A percentile compares a stretch with the other conserved stretches of the same genome.
Evolutionary conservation across 2,113 vertebrate species (phyloP).

Genomic region (Psittacula cyanocephala): DNA sequence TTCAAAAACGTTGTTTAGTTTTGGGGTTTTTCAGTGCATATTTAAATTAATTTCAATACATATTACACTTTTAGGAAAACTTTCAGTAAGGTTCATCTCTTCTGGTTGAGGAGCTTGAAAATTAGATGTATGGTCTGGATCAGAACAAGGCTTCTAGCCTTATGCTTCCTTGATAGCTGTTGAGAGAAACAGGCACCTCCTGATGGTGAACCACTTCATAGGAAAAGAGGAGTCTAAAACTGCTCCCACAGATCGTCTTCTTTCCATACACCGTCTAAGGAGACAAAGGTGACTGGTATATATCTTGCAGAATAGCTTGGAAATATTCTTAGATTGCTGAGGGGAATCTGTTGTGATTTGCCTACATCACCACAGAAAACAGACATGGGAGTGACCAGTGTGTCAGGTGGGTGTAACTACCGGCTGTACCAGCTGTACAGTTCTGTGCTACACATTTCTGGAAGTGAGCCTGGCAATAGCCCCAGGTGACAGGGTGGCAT

Average conservation of each 20-base stretch:
- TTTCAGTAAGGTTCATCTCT: neutral
- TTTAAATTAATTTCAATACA: neutral
- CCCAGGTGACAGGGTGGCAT: neutral
- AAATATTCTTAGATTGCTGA: neutral
- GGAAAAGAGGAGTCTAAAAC: neutral
- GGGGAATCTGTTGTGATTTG: neutral
- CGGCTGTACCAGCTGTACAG: neutral
- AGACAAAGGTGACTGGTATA: neutral
- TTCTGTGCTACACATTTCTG: neutral
- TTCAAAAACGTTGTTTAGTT: neutral
- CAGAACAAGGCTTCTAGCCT: neutral
- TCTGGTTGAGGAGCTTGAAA: neutral
- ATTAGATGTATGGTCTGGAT: neutral
- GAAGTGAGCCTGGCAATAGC: neutral
- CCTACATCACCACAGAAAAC: neutral
- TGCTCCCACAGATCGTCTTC: neutral
- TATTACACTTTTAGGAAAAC: neutral
- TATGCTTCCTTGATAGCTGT: neutral
- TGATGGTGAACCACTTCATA: neutral
- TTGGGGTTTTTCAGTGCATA: neutral
- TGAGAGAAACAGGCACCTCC: neutral
- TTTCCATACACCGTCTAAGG: neutral
- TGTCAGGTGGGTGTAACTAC: neutral
- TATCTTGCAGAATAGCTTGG: neutral
- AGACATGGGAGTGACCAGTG: neutral